Evolutionary conservation across 2,113 vertebrate genomes (phyloP).

Genomic region (Phylloscopus whistleri): DNA sequence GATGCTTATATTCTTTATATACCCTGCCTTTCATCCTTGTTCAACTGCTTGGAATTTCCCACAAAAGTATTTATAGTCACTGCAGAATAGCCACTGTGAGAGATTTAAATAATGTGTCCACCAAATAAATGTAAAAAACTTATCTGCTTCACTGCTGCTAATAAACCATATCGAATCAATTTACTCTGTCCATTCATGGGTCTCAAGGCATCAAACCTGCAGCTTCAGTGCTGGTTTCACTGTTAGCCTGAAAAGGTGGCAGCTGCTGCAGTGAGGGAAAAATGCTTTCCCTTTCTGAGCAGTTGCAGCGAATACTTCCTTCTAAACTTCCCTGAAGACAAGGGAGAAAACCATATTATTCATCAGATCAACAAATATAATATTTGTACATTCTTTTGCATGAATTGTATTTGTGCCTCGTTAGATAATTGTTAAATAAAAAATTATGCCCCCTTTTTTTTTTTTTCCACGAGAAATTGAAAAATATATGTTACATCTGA

Average conservation of each 20-base stretch:
- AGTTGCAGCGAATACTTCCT: not conserved
- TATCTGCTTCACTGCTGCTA: constrained; percentile 12
- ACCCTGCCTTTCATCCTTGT: not conserved
- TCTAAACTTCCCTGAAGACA: not conserved
- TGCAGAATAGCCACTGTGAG: not conserved
- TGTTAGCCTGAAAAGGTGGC: not conserved
- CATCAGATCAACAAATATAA: not conserved
- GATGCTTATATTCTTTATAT: not conserved
- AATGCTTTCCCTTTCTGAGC: not conserved
- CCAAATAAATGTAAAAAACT: not conserved
- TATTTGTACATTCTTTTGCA: not conserved
- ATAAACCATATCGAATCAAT: not conserved
- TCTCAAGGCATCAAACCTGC: not conserved
- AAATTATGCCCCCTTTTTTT: not conserved
- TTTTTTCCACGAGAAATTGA: not conserved
- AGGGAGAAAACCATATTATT: not conserved
- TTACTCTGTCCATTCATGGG: constrained; percentile 7
- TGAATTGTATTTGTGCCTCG: not conserved
- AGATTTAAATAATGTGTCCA: constrained; percentile 21
- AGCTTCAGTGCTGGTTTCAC: not conserved
- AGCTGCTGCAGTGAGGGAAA: not conserved
- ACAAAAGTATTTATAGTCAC: not conserved
- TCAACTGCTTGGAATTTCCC: constrained; percentile 6
- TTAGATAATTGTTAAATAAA: not conserved
- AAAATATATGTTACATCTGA: not conserved